Evolutionary conservation across 2,797 vertebrate genomes (phyloP), one percentile per base, ranked within the genome.

Genomic region (Centropyge bicolor): DNA sequence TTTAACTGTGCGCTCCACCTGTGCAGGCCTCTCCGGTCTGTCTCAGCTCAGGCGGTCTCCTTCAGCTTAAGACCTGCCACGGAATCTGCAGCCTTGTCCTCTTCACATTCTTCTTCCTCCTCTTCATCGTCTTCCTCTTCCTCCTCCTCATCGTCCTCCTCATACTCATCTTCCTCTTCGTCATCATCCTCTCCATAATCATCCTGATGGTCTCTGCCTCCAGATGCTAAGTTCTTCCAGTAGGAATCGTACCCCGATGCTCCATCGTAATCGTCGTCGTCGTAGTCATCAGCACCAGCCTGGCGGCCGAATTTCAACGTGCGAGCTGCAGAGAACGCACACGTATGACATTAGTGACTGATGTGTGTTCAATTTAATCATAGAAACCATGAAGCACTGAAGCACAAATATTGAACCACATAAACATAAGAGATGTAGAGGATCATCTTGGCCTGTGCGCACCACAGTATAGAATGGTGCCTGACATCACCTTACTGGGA

Each of bases 231-330:
- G 71, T 88, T 98, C 90, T 98, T 98, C 98, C 98, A 99, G 73
- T 98, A 99, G 40, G 95, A 82, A 24, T 97, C 96, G 8, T 98
- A 99, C 1, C 98, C 97, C 0, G 97, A 96, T 0, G 97, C 97
- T 5, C 95, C 94, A 0, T 93, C 88, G 20, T 96, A 93, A 14
- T 97, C 94, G 24, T 95, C 89, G 1, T 98, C 96, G 0, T 95
- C 93, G 8, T 95, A 93, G 7, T 98, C 97, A 0, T 97, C 97
- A 0, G 72, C 89, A 12, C 97, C 97, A 2, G 93, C 94, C 88
- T 99, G 98, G 16, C 98, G 95, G 67, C 98, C 98, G 31, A 98
- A 99, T 82, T 98, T 99, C 88, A 99, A 65, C 4, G 96, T 96
- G 17, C 98, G 97, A 0, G 98, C 98, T 99, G 92, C 41, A 81